phyloP scores from a whole-genome alignment of 2,888 invertebrate species.

The Protophormia terraenovae region DNA sequence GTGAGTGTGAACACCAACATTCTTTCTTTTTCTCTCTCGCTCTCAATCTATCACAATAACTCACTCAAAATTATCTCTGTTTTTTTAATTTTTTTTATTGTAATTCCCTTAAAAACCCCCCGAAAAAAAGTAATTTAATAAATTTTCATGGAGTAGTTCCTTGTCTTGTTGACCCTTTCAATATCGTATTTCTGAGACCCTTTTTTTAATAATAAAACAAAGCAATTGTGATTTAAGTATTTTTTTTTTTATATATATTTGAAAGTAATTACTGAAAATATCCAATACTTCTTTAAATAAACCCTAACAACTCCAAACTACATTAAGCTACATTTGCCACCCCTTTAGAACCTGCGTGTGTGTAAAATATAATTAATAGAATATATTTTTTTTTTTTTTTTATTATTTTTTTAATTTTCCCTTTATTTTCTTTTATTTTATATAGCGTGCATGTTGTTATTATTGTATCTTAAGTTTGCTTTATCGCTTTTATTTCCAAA shows the following conservation, averaged over 20 bases:
- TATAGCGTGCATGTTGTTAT: not conserved
- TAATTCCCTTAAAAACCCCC: no score
- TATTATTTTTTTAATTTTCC: not conserved
- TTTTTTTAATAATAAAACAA: not conserved
- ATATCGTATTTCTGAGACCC: not conserved
- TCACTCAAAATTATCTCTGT: no score
- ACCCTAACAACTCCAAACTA: not conserved
- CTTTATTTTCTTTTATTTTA: not conserved
- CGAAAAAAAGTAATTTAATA: no score
- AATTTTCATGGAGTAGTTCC: no score
- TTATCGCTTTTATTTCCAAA: slow-evolving; percentile 42
- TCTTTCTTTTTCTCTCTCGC: not conserved
- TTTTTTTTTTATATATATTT: no score
- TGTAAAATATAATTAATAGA: not conserved
- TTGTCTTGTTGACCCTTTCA: no score
- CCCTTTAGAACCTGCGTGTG: not conserved
- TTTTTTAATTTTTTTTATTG: no score
- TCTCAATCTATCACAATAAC: not conserved
- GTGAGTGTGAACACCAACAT: slow-evolving; percentile 79
- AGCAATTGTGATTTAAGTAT: not conserved
- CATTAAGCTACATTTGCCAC: no score
- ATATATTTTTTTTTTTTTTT: not conserved
- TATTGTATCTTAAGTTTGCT: not conserved
- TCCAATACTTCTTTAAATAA: not conserved
- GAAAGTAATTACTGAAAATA: not conserved